Base-by-base conservation (phyloP, 2,888 invertebrate species). In the Drosophila glabriapex region DNA sequence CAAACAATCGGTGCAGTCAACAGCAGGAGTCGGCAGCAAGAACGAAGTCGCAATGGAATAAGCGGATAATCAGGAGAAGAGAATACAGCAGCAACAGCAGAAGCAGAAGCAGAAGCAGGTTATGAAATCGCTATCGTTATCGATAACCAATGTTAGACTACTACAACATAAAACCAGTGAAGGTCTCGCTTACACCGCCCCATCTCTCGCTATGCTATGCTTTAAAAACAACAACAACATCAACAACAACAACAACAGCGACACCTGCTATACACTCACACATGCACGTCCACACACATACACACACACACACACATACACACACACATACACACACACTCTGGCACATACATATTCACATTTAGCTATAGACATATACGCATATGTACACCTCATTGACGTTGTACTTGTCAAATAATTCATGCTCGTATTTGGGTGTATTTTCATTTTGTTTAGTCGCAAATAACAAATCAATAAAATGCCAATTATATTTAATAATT, bases 401-500 rank as follows among this genome's bases (percentile, higher is more conserved):
- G 87, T 87, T 86, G 87, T 87, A 79, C 73, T 89, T 89, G 86
- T 86, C 82, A 77, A 86, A 83, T 89, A 85, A 83, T 89, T 89
- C 87, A 87, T 88, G 87, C 89, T 87, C 90, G 88, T 90, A 78
- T 80, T 88, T 86, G 80, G 84, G 85, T 89, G 85, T 87, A 80
- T 78, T 83, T 78, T 86, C 83, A 85, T 85, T 82, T 82, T 82
- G 83, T 90, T 85, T 91, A 90, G 85, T 88, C 90, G 87, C 87
- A 84, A 85, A 80, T 76, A 88, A 67, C 76, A 73, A 91, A 91
- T 91, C 89, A 75, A 90, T 91, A 91, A 78, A 79, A 82, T 79
- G 82, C 73, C 86, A 89, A 87, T 89, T 85, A 85, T 84, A 84
- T 83, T 86, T 90, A 90, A 91, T 91, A 90, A 90, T 85, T 78